Evolutionary conservation across 2,113 vertebrate species (phyloP).

Genomic region (Osmerus mordax): DNA sequence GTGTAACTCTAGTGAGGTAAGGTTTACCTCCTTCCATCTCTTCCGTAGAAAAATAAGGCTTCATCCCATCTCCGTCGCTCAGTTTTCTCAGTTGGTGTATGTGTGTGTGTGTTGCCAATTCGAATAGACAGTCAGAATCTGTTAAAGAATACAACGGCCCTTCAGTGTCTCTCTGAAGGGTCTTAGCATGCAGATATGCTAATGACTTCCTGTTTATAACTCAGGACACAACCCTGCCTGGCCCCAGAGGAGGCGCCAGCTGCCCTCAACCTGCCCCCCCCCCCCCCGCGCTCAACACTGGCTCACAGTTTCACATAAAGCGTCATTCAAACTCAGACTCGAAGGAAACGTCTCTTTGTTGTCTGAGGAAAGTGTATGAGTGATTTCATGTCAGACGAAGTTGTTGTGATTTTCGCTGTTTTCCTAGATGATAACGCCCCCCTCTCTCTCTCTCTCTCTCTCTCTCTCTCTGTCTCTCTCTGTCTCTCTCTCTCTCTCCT

Average conservation of each 20-base stretch:
- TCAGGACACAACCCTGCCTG: conserved; percentile 37
- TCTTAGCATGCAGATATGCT: conserved; percentile 60
- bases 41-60: too few relatives aligned
- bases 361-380: too few relatives aligned
- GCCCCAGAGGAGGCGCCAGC: conserved; percentile 39
- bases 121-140: neutral
- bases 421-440: conserved; percentile 23
- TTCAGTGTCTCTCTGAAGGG: conserved; percentile 18
- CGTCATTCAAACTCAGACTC: neutral
- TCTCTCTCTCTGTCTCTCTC: conserved; percentile 1
- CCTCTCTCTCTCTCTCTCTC: neutral
- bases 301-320: neutral
- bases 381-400: neutral
- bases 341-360: too few relatives aligned
- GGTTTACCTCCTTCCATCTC: too few relatives aligned
- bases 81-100: neutral
- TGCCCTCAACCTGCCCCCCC: neutral
- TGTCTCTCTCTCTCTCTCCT: neutral
- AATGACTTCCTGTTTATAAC: conserved; percentile 64
- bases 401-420: neutral
- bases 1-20: too few relatives aligned
- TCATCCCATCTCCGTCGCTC: neutral
- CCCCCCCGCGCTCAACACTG: neutral
- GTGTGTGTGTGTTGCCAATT: neutral
- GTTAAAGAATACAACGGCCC: conserved; percentile 11